These are phyloP conservation scores for Silurus lanzhouensis DNA, from an alignment of 2,797 vertebrate genomes.

Conservation along the genomic window DNA sequence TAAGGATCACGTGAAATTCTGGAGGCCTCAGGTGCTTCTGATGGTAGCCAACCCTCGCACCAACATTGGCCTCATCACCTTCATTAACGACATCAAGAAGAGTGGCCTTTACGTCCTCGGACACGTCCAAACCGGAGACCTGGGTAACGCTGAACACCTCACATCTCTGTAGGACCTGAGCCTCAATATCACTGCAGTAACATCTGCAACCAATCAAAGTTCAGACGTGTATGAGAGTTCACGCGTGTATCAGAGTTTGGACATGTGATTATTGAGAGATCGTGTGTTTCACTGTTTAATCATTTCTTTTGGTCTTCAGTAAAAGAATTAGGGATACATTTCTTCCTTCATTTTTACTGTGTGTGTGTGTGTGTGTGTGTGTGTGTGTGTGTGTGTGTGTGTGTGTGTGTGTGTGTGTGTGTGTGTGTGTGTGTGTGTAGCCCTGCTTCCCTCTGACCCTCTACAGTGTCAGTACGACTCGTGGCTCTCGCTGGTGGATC, in stretches of 20 bases:
- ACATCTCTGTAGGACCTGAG: neutral
- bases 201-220: too few species aligned
- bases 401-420: conserved; percentile 9
- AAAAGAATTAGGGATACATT: neutral
- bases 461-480: conserved; percentile 86
- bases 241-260: too few species aligned
- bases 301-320: too few species aligned
- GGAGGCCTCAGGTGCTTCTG: conserved; percentile 82
- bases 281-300: too few species aligned
- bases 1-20: conserved; percentile 85
- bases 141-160: conserved; percentile 65
- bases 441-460: conserved; percentile 81
- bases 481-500: conserved; percentile 88
- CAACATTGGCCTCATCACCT: conserved; percentile 77
- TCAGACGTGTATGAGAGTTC: too few species aligned
- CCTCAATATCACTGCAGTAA: neutral
- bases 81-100: conserved; percentile 85
- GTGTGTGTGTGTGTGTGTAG: conserved; percentile 60
- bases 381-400: neutral
- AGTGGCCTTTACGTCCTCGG: conserved; percentile 83
- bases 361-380: neutral
- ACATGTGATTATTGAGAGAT: neutral
- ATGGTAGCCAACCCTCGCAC: conserved; percentile 80
- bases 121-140: conserved; percentile 79
- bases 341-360: neutral